Evolutionary conservation across 2,113 vertebrate genomes (phyloP).

Genomic region (Chrysemys picta): DNA sequence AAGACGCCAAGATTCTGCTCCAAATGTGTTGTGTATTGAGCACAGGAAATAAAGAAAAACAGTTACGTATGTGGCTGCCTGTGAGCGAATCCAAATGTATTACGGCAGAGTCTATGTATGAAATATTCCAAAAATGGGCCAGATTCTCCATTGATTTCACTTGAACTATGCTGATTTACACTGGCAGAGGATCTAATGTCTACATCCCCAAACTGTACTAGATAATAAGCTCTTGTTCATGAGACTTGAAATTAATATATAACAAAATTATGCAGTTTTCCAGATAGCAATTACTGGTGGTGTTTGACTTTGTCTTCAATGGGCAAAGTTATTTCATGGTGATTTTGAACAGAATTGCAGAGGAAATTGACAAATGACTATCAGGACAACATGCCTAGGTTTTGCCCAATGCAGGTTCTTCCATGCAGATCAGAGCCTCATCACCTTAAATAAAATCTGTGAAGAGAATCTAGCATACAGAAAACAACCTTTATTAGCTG

Average conservation of each 20-base stretch:
- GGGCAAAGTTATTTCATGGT: slow-evolving; percentile 60
- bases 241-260: slow-evolving; percentile 60
- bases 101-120: not conserved
- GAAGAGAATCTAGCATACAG: not conserved
- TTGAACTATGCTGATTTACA: not conserved
- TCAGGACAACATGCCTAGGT: not conserved
- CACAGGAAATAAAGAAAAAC: not conserved
- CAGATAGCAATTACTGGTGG: slow-evolving; percentile 41
- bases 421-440: not conserved
- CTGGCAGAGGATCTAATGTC: not conserved
- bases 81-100: not conserved
- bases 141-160: not conserved
- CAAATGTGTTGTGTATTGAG: not conserved
- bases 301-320: slow-evolving; percentile 46
- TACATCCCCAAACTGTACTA: not conserved
- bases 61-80: not conserved
- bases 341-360: slow-evolving; percentile 47
- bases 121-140: not conserved
- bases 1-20: not conserved
- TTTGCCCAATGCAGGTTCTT: not conserved
- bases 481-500: not conserved
- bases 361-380: slow-evolving; percentile 54
- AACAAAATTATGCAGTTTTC: slow-evolving; percentile 66
- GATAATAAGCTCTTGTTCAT: slow-evolving; percentile 26
- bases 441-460: not conserved